Base-by-base conservation (phyloP, 2,888 invertebrate species). In the Tenthredo notha region DNA sequence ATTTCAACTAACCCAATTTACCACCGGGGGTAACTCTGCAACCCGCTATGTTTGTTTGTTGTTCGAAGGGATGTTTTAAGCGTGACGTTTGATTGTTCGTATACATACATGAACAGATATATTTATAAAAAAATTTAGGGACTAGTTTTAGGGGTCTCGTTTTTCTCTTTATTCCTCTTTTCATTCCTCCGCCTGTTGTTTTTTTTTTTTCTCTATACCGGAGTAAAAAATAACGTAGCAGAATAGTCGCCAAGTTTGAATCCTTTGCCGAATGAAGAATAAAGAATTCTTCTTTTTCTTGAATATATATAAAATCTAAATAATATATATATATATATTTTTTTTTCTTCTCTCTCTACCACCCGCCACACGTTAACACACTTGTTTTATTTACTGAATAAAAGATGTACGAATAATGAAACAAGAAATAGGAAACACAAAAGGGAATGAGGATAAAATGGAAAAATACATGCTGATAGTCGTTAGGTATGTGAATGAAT, bases 1-100 rank as follows among this genome's bases (percentile, higher is more conserved):
- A 92, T 92, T 92, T 91, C 88, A 89, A 89, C 90, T 92, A 92
- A 93, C 92, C 91, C 91, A 93, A 93, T 93, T 93, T 92, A 90
- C 88, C 89, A 89, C 89, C 89, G 90, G 80, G 91, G 91, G 90
- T 90, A 91, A 92, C 91, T 92, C 91, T 89, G 88, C 90, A 89
- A 88, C 88, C 88, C 85, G 86, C 87, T 88, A 12, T 82, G 90
- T 92, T 92, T 92, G 90, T 91, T 91, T 89, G 89, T 87, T 87
- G 85, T 87, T 87, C 86, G 54, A 37, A 84, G 75, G 85, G 84
- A 84, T 87, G 85, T 86, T 87, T 86, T 61, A 67, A 87, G 74
- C 87, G 67, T 87, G 87, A 85, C 65, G 86, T 74, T 86, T 86
- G 85, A 86, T 87, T 88, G 87, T 58, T 12, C 72, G 18, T 29